Evolutionary conservation across 2,797 vertebrate genomes (phyloP), one percentile per base, ranked within the genome.

Genomic region (Otolemur crassicaudatus): DNA sequence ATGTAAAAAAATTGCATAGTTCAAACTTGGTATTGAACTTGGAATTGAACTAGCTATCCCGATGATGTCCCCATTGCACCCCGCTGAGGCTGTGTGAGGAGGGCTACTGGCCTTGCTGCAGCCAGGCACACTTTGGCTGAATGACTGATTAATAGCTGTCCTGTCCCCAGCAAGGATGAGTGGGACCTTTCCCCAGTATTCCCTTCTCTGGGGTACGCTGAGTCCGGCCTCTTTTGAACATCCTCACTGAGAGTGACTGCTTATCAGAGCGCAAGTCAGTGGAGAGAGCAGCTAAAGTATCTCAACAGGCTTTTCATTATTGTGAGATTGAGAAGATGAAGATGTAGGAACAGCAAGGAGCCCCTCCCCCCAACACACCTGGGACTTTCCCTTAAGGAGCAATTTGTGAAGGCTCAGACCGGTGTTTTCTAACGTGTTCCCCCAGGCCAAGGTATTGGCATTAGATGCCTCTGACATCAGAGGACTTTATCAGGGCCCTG

Each of bases 111-210:
- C 16, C 10, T 17, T 20, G 6, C 9, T 34, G 31, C 4, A n/a
- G 13, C 1, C 16, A 0, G 2, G 9, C 8, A 2, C 2, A 0
- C 16, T 46, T 16, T 16, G 7, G 27, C 20, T 25, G 19, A 8
- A 16, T 34, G 37, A 16, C 23, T 46, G 22, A 31, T 3, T 4
- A 7, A 31, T 29, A 34, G 12, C 1, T 46, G 29, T 37, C 11
- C 60, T 31, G 31, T 73, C 25, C 63, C 29, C 27, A 29, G 40
- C 29, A 29, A 17, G 87, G 14, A 4, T 3, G 4, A 19, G 3
- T 5, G 34, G 34, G 7, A 16, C 0, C 7, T 56, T 49, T n/a
- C 19, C 17, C 17, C 23, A 27, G 27, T 6, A 25, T 3, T 2
- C 2, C 11, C 2, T 27, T 2, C 0, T 7, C 7, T n/a, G 67